These are phyloP conservation scores for Lucilia cuprina DNA, from an alignment of 1,140 invertebrate genomes.

Conservation along the genomic window DNA sequence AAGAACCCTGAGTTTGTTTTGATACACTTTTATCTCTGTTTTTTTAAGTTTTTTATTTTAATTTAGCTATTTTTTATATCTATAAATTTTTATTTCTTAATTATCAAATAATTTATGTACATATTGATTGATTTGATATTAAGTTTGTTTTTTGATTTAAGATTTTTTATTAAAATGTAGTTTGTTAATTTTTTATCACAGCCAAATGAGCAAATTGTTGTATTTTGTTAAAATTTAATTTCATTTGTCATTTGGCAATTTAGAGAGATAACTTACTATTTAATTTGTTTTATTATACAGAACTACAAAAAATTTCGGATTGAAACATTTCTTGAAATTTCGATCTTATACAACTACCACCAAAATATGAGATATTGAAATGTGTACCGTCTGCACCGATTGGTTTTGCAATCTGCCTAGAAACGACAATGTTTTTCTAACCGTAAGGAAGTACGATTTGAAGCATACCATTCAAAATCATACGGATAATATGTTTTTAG, in stretches of 20 bases:
- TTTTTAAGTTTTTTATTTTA: not conserved
- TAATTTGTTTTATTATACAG: not conserved
- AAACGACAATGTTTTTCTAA: too few relatives aligned
- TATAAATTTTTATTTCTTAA: not conserved
- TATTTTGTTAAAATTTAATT: not conserved
- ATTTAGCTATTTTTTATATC: not conserved
- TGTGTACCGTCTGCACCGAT: too few relatives aligned
- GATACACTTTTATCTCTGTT: not conserved
- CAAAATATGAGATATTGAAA: too few relatives aligned
- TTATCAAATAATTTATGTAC: not conserved
- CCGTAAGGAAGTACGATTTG: too few relatives aligned
- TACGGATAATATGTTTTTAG: too few relatives aligned
- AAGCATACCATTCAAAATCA: too few relatives aligned
- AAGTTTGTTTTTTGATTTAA: constrained; percentile 2
- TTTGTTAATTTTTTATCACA: constrained; percentile 37
- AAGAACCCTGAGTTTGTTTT: constrained; percentile 31
- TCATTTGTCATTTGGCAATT: constrained; percentile 38
- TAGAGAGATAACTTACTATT: not conserved
- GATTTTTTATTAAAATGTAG: not conserved
- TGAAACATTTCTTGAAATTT: too few relatives aligned
- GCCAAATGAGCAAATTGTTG: constrained; percentile 40
- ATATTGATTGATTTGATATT: constrained; percentile 2
- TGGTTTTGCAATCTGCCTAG: too few relatives aligned
- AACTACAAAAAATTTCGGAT: too few relatives aligned
- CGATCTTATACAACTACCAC: too few relatives aligned